A percentile compares a stretch with the other conserved stretches of the same genome.
Evolutionary conservation across 2,797 vertebrate genomes (phyloP).

Genomic region (Yasuhikotakia modesta): DNA sequence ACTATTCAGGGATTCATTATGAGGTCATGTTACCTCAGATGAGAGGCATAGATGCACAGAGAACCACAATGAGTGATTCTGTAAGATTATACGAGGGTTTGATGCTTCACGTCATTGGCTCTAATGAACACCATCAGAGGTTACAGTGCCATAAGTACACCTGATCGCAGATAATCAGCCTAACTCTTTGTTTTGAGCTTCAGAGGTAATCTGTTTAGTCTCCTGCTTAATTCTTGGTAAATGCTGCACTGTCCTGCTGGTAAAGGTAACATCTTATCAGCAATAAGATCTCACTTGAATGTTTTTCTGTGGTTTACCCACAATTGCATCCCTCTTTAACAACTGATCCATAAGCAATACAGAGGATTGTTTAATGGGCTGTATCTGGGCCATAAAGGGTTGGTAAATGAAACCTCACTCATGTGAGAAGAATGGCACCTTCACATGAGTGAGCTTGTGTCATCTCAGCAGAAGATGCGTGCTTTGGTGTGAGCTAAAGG

Average conservation of each 20-base stretch:
- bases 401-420: conserved; percentile 3
- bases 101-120: conserved; percentile 29
- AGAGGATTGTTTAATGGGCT: conserved; percentile 3
- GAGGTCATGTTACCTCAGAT: conserved; percentile 45
- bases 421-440: conserved; percentile 3
- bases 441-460: neutral
- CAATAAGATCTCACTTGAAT: neutral
- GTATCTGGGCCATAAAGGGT: neutral
- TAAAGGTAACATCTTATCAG: neutral
- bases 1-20: conserved; percentile 38
- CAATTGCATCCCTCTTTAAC: neutral
- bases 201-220: conserved; percentile 60
- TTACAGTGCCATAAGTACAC: conserved; percentile 52
- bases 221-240: conserved; percentile 54
- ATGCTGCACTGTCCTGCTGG: conserved; percentile 45
- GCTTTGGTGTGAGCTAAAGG: conserved; percentile 15
- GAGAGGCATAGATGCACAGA: conserved; percentile 17
- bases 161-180: conserved; percentile 66
- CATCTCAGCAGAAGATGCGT: conserved; percentile 25
- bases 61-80: conserved; percentile 16
- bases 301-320: conserved; percentile 1
- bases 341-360: conserved; percentile 20
- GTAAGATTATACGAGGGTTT: conserved; percentile 47
- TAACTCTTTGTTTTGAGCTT: conserved; percentile 65
- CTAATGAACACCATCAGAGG: conserved; percentile 19